Conservation (phyloP, 2,888 invertebrate species). For the Andrena marginata region DNA sequence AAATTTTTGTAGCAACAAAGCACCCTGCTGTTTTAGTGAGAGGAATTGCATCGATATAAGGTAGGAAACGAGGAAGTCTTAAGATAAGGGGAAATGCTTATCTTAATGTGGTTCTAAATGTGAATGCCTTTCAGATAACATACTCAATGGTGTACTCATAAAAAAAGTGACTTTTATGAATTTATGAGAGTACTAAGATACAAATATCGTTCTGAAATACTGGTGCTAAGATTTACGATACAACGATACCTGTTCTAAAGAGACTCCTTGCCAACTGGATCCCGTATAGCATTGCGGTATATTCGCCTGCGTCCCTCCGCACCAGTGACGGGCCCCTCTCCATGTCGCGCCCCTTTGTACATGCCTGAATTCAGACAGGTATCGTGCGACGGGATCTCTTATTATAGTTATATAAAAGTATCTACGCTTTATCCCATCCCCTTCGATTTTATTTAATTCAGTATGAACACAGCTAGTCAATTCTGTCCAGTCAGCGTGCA, state of each 20-base stretch:
- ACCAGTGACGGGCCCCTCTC: slow-evolving; percentile 91
- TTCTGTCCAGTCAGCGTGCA: slow-evolving; percentile 99
- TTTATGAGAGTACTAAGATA: slow-evolving; percentile 23
- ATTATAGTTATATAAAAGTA: slow-evolving; percentile 99
- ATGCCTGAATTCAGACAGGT: slow-evolving; percentile 98
- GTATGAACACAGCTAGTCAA: slow-evolving; percentile 96
- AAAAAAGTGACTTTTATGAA: slow-evolving; percentile 42
- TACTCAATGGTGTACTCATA: slow-evolving; percentile 37
- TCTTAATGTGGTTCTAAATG: slow-evolving; percentile 60
- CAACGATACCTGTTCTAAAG: slow-evolving; percentile 87
- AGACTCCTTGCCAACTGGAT: slow-evolving; percentile 95
- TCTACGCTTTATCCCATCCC: slow-evolving; percentile 91
- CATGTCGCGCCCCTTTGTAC: slow-evolving; percentile 98
- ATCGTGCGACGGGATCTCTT: slow-evolving; percentile 96
- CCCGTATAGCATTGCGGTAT: slow-evolving; percentile 93
- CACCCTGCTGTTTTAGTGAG: slow-evolving; percentile 13
- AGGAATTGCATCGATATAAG: slow-evolving; percentile 36
- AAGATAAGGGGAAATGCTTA: slow-evolving; percentile 57
- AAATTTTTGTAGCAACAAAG: slow-evolving; percentile 1
- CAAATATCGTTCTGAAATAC: slow-evolving; percentile 20
- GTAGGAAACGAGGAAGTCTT: slow-evolving; percentile 17
- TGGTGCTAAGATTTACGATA: neutral
- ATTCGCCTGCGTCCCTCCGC: slow-evolving; percentile 90
- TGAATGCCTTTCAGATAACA: slow-evolving; percentile 45
- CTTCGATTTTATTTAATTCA: slow-evolving; percentile 96